Percentiles rank a stretch among this genome's conserved stretches.
phyloP scores from a whole-genome alignment of 2,797 vertebrate species.

The Sciaenops ocellatus region DNA sequence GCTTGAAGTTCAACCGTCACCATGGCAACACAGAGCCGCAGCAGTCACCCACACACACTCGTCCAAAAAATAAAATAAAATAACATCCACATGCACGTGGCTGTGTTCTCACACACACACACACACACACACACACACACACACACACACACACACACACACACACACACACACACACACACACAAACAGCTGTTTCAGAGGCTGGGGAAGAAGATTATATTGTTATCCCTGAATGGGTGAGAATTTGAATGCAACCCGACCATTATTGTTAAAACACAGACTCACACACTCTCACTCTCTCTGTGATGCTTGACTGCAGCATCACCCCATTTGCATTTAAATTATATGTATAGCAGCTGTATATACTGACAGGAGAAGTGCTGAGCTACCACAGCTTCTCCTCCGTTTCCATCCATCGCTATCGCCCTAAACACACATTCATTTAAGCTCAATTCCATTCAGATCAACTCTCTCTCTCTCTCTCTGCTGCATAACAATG shows the following conservation, averaged over 20 bases:
- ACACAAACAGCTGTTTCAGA: slow-evolving; percentile 63
- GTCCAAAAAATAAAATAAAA: slow-evolving; percentile 19
- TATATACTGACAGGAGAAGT: slow-evolving; percentile 31
- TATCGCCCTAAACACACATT: slow-evolving; percentile 8
- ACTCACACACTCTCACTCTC: slow-evolving; percentile 28
- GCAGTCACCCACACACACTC: slow-evolving; percentile 71
- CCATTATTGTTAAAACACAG: slow-evolving; percentile 62
- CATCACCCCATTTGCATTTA: slow-evolving; percentile 65
- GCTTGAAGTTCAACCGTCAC: slow-evolving; percentile 76
- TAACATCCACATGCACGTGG: slow-evolving; percentile 39
- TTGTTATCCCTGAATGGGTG: slow-evolving; percentile 64
- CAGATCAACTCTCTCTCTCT: slow-evolving; percentile 23
- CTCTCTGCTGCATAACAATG: not conserved
- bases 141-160: slow-evolving; percentile 26
- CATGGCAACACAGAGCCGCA: slow-evolving; percentile 79
- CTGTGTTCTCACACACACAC: slow-evolving; percentile 11
- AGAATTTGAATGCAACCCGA: slow-evolving; percentile 51
- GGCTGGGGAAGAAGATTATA: slow-evolving; percentile 60
- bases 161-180: slow-evolving; percentile 11
- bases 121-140: slow-evolving; percentile 11
- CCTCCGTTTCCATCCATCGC: not conserved
- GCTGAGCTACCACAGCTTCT: slow-evolving; percentile 19
- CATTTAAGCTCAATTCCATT: slow-evolving; percentile 30
- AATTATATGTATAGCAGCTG: slow-evolving; percentile 60
- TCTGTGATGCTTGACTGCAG: slow-evolving; percentile 56